These are phyloP conservation scores for Eptesicus fuscus DNA, from an alignment of 2,113 vertebrate genomes.

Conservation along the genomic window DNA sequence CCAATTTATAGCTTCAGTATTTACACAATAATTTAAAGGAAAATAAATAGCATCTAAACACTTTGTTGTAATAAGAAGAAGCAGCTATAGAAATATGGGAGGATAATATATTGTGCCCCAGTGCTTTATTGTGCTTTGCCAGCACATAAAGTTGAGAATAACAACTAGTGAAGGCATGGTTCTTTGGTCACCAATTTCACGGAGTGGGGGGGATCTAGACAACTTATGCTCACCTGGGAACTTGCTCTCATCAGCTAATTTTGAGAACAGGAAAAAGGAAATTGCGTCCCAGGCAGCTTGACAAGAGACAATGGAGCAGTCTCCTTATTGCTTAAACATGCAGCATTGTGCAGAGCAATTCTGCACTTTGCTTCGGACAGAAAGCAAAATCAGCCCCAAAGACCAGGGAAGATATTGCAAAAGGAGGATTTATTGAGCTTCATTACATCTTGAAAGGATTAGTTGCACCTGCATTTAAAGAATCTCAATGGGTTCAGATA, in stretches of 20 bases:
- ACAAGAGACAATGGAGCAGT: conserved; percentile 68
- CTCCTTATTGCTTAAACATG: conserved; percentile 80
- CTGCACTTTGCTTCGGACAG: conserved; percentile 53
- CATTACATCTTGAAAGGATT: conserved; percentile 83
- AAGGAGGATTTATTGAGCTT: conserved; percentile 71
- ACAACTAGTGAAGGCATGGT: conserved; percentile 39
- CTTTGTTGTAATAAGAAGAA: not conserved
- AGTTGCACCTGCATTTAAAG: conserved; percentile 79
- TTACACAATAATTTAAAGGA: not conserved
- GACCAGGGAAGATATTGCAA: conserved; percentile 55
- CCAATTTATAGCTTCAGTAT: not conserved
- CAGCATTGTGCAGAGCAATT: conserved; percentile 34
- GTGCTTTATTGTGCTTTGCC: too few species aligned
- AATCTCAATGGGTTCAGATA: conserved; percentile 50
- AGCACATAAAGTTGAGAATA: not conserved
- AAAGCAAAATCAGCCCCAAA: conserved; percentile 71
- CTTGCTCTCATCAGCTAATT: conserved; percentile 78
- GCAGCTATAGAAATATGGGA: not conserved
- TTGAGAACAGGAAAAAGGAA: conserved; percentile 85
- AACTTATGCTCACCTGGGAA: conserved; percentile 74
- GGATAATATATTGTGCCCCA: not conserved
- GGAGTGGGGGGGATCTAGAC: conserved; percentile 30
- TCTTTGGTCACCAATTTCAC: conserved; percentile 40
- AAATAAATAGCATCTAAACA: not conserved
- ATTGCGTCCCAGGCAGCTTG: conserved; percentile 77